These are phyloP conservation scores for Lophius piscatorius DNA, from an alignment of 2,113 vertebrate genomes.

Conservation along the genomic window DNA sequence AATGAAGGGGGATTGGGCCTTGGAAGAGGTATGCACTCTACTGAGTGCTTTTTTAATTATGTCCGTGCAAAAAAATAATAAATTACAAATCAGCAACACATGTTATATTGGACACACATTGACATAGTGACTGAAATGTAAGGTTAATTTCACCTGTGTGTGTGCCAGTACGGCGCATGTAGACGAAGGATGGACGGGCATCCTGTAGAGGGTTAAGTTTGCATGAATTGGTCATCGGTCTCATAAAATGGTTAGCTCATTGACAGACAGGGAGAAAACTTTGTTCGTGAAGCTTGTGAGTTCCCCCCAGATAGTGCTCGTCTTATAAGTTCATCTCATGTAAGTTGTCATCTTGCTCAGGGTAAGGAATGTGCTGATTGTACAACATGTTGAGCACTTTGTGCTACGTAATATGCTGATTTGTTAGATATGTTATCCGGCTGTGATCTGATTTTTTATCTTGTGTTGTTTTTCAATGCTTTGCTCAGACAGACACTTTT, in stretches of 20 bases:
- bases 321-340: neutral
- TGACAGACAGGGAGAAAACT: neutral
- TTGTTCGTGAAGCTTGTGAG: neutral
- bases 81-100: too few species aligned
- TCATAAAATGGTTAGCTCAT: constrained; percentile 39
- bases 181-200: neutral
- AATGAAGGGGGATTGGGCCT: too few species aligned
- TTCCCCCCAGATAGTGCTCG: neutral
- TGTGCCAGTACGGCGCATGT: neutral
- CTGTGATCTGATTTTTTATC: constrained; percentile 8
- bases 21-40: too few species aligned
- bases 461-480: too few species aligned
- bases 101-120: too few species aligned
- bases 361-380: neutral
- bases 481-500: constrained; percentile 54
- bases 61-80: too few species aligned
- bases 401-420: too few species aligned
- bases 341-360: neutral
- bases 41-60: too few species aligned
- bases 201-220: constrained; percentile 6
- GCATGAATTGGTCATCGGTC: constrained; percentile 20
- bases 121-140: neutral
- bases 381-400: too few species aligned
- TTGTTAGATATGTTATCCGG: neutral
- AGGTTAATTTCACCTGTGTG: neutral